Conservation (phyloP, 2,797 vertebrate species). For the Nyctibius grandis region DNA sequence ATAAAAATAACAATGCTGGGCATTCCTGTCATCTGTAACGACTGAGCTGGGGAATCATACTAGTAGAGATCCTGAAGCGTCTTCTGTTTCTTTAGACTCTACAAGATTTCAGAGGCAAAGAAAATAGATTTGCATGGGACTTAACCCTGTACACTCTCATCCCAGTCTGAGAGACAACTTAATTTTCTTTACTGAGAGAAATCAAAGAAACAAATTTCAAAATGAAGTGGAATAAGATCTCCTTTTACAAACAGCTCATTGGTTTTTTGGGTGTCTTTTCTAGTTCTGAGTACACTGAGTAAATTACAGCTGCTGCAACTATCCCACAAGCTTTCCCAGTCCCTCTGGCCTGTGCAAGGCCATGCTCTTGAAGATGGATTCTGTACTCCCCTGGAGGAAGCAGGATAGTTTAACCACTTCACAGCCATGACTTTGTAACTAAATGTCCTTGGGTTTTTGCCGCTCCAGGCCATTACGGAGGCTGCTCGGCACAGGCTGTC, state of each 20-base stretch:
- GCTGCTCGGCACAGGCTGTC: background rate
- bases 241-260: background rate
- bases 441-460: background rate
- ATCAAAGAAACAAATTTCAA: background rate
- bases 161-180: background rate
- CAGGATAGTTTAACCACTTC: background rate
- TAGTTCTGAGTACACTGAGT: background rate
- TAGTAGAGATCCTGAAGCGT: background rate
- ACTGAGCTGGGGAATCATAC: background rate
- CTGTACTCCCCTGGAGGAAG: background rate
- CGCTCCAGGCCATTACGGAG: background rate
- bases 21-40: background rate
- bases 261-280: background rate
- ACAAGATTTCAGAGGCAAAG: background rate
- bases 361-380: background rate
- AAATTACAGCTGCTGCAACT: background rate
- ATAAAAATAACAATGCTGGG: background rate
- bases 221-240: rapidly evolving
- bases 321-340: background rate
- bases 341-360: background rate
- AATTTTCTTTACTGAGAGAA: background rate
- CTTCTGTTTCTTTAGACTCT: background rate
- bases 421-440: background rate
- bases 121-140: background rate
- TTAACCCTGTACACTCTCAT: background rate